These are phyloP conservation scores for Nannobrachium achirus DNA, from an alignment of 2,113 vertebrate genomes.

Conservation along the genomic window DNA sequence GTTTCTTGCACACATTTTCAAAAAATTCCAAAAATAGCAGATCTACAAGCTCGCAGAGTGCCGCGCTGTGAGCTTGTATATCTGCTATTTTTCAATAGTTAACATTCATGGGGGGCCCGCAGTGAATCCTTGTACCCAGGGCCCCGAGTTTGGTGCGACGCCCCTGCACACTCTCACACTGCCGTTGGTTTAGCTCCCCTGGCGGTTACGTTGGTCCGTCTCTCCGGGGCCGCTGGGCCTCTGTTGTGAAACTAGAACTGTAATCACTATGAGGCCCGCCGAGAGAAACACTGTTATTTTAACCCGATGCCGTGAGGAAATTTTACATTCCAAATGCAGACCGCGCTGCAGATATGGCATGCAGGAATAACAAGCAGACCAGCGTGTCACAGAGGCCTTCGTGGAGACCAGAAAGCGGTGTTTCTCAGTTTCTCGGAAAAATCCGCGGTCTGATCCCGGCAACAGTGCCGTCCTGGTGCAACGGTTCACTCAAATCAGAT, in stretches of 20 bases:
- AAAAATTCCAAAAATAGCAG: no score
- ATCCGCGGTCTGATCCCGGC: slow-evolving; percentile 6
- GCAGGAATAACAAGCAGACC: slow-evolving; percentile 25
- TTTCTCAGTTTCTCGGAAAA: not conserved
- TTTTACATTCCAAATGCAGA: slow-evolving; percentile 12
- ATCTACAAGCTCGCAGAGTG: no score
- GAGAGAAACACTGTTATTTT: slow-evolving; percentile 41
- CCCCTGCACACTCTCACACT: no score
- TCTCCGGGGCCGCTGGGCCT: slow-evolving; percentile 2
- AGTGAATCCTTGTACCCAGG: no score
- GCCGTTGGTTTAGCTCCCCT: not conserved
- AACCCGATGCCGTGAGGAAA: slow-evolving; percentile 29
- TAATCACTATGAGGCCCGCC: slow-evolving; percentile 18
- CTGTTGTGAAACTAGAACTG: slow-evolving; percentile 10
- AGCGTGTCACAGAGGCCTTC: not conserved
- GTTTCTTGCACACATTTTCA: no score
- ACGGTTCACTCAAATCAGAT: slow-evolving; percentile 39
- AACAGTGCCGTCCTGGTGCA: not conserved
- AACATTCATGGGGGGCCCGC: no score
- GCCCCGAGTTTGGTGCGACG: no score
- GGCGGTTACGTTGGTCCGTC: not conserved
- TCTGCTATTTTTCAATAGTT: no score
- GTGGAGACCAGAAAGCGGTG: no score
- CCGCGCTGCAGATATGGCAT: not conserved
- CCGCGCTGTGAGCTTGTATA: no score